A percentile compares a stretch with the other conserved stretches of the same genome.
Conservation (phyloP, 2,888 invertebrate genomes). For the Branchinecta sandiegonensis region DNA sequence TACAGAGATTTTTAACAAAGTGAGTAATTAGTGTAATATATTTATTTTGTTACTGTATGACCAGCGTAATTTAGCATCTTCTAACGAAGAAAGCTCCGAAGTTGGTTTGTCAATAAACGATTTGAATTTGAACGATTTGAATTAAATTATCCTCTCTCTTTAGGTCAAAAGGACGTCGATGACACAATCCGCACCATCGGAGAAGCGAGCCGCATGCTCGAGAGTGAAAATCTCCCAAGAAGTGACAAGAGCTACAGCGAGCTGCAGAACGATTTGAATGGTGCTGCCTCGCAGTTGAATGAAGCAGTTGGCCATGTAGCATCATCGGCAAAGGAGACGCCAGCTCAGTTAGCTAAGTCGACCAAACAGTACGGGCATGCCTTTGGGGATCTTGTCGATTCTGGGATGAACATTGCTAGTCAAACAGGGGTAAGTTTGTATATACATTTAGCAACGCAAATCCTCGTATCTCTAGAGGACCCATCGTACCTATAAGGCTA, state of each 20-base stretch:
- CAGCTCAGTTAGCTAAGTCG: constrained; percentile 51
- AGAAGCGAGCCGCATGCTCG: constrained; percentile 36
- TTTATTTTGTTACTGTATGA: no score
- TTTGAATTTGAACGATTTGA: no score
- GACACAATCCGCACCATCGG: constrained; percentile 66
- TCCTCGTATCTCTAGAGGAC: not conserved
- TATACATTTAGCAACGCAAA: not conserved
- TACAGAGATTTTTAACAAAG: no score
- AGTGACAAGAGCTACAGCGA: constrained; percentile 40
- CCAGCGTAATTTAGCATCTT: no score
- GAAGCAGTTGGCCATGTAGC: constrained; percentile 70
- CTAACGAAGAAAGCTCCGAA: no score
- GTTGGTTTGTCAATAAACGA: no score
- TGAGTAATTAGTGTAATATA: no score
- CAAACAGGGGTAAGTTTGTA: constrained; percentile 44
- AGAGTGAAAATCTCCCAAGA: constrained; percentile 23
- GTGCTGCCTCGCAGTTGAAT: constrained; percentile 67
- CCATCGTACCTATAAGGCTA: no score
- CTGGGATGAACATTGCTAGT: constrained; percentile 71
- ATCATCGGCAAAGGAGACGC: constrained; percentile 50
- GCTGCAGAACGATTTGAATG: constrained; percentile 67
- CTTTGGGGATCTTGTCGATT: constrained; percentile 59
- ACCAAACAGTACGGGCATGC: constrained; percentile 63
- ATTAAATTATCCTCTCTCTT: constrained; percentile 35
- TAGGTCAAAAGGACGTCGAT: constrained; percentile 89